phyloP scores from a whole-genome alignment of 1,140 invertebrate species.

The Rhagoletis zephyria region DNA sequence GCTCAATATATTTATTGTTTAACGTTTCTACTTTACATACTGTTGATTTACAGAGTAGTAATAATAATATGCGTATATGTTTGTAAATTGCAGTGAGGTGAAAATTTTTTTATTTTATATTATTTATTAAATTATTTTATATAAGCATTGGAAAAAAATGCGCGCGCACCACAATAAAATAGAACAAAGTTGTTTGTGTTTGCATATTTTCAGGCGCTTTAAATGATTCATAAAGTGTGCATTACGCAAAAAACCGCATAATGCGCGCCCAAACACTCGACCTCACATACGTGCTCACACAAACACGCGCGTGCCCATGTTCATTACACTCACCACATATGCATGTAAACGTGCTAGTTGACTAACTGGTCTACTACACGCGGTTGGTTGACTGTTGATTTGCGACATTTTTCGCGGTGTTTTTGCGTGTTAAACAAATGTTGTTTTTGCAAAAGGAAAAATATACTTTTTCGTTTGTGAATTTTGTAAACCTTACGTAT shows the following conservation, averaged over 20 bases:
- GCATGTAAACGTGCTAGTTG: background rate
- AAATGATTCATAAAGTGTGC: conserved; percentile 44
- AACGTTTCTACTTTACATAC: background rate
- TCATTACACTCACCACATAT: background rate
- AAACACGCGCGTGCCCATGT: background rate
- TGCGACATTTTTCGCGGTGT: conserved; percentile 28
- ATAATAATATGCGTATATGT: conserved; percentile 26
- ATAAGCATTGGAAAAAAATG: conserved; percentile 9
- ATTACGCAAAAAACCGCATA: background rate
- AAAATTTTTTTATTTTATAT: background rate
- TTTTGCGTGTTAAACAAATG: conserved; percentile 12
- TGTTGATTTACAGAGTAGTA: conserved; percentile 34
- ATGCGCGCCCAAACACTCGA: background rate
- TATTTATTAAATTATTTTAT: conserved; percentile 7
- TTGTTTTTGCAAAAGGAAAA: background rate
- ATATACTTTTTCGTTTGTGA: background rate
- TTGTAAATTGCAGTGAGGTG: background rate
- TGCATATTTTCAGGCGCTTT: conserved; percentile 41
- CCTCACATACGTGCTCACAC: background rate
- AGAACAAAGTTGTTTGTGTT: background rate
- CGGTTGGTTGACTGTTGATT: conserved; percentile 30
- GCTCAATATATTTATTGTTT: no score
- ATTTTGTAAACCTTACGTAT: background rate
- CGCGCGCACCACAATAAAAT: background rate
- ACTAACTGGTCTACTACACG: conserved; percentile 4